phyloP scores from a whole-genome alignment of 2,797 vertebrate genomes.

The Eulemur albifrons region DNA sequence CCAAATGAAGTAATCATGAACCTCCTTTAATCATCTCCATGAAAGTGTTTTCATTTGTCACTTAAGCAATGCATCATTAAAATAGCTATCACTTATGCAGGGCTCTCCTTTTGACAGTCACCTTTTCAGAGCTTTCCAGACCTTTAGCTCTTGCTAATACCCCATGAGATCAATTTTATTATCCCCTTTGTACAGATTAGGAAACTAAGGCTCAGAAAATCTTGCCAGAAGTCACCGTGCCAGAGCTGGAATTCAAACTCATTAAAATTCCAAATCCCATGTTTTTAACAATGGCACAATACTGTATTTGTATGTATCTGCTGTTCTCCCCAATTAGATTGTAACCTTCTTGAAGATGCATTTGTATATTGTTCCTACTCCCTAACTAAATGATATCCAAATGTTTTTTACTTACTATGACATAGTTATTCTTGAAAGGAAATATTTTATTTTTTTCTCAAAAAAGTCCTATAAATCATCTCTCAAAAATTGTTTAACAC shows the following conservation, averaged over 20 bases:
- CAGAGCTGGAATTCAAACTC: not conserved
- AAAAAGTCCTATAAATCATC: not conserved
- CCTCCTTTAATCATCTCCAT: not conserved
- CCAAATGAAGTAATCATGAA: not conserved
- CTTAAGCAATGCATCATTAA: not conserved
- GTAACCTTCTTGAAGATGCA: not conserved
- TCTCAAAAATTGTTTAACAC: not conserved
- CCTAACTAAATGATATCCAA: not conserved
- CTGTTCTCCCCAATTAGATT: not conserved
- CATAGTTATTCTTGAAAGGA: conserved; percentile 13
- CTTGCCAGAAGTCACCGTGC: not conserved
- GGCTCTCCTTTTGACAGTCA: not conserved
- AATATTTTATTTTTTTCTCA: not conserved
- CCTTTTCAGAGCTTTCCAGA: not conserved
- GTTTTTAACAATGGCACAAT: not conserved
- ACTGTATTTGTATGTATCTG: not conserved
- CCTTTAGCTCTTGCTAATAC: not conserved
- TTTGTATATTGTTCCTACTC: not conserved
- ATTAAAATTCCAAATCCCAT: not conserved
- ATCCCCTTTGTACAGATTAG: not conserved
- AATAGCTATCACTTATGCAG: not conserved
- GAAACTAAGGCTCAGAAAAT: not conserved
- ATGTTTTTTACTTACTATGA: not conserved
- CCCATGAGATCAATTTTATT: not conserved
- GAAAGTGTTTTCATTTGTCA: not conserved